These are phyloP conservation scores for Siniperca scherzeri DNA, from an alignment of 2,797 vertebrate species.

Conservation along the genomic window DNA sequence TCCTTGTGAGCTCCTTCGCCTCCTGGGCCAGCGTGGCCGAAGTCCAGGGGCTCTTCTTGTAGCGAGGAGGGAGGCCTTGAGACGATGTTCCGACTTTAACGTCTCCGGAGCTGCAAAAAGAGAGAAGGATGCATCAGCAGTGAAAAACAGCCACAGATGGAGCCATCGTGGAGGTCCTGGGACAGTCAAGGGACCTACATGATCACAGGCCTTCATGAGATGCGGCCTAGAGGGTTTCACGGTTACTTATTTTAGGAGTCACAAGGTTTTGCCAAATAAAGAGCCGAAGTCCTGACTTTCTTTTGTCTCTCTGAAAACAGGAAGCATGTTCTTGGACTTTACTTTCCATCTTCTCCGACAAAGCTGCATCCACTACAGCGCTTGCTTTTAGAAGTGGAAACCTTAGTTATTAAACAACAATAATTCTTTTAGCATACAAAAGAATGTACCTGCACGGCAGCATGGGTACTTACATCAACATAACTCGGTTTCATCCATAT, in stretches of 20 bases:
- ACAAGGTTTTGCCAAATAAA: background rate
- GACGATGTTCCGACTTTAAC: constrained; percentile 74
- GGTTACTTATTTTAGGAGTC: background rate
- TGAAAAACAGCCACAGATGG: background rate
- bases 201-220: too few relatives aligned
- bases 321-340: too few relatives aligned
- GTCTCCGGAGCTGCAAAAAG: constrained; percentile 81
- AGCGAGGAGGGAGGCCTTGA: constrained; percentile 78
- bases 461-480: too few relatives aligned
- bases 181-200: too few relatives aligned
- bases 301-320: too few relatives aligned
- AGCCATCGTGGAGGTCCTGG: background rate
- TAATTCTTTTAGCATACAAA: too few relatives aligned
- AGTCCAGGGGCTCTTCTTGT: constrained; percentile 80
- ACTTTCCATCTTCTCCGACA: too few relatives aligned
- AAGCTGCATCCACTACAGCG: too few relatives aligned
- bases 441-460: too few relatives aligned
- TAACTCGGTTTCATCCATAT: too few relatives aligned
- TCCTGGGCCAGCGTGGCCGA: constrained; percentile 86
- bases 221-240: background rate
- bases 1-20: constrained; percentile 90
- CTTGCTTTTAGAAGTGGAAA: too few relatives aligned
- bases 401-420: too few relatives aligned
- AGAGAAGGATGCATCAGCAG: background rate
- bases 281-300: background rate